Evolutionary conservation across 2,888 invertebrate species (phyloP), one percentile per base, ranked within the genome.

Genomic region (Agrochola litura): DNA sequence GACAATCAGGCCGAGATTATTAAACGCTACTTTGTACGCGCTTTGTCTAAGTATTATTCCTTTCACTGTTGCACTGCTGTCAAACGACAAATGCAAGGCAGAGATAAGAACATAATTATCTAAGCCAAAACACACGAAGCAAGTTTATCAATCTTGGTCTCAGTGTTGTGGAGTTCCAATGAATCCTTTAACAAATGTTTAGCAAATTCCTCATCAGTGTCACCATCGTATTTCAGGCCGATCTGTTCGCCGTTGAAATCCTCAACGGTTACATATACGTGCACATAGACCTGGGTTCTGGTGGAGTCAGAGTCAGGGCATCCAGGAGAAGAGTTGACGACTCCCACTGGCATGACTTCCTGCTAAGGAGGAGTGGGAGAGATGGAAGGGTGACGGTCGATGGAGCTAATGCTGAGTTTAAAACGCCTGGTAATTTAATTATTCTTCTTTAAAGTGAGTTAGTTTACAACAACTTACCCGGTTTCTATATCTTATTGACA

Each of bases 201-300:
- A 69, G 49, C 87, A 80, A 72, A 73, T 83, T 68, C 81, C 76
- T 89, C 89, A 89, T 88, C 86, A 76, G 30, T 64, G 46, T 58
- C 67, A 80, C 76, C 70, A 65, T 83, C 68, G 66, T 73, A 77
- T 94, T 93, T 52, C 97, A 99, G 98, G 98, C 98, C 71, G 99
- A 99, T 93, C 97, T 99, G 73, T 98, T 99, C 92, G 99, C 99
- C 3, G 98, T 99, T 87, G 99, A 99, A 95, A 97, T 99, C 88
- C 97, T 99, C 85, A 99, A 99, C 87, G 99, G 99, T 0, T 98
- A 99, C 93, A 98, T 99, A 84, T 99, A 99, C 95, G 98, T 99
- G 41, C 98, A 99, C 90, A 96, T 99, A 90, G 99, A 99, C 92
- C 97, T 99, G 67, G 99, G 99, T 0, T 98, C 99, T 6, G 99